Evolutionary conservation across 2,113 vertebrate genomes (phyloP).

Genomic region (Melospiza melodia): DNA sequence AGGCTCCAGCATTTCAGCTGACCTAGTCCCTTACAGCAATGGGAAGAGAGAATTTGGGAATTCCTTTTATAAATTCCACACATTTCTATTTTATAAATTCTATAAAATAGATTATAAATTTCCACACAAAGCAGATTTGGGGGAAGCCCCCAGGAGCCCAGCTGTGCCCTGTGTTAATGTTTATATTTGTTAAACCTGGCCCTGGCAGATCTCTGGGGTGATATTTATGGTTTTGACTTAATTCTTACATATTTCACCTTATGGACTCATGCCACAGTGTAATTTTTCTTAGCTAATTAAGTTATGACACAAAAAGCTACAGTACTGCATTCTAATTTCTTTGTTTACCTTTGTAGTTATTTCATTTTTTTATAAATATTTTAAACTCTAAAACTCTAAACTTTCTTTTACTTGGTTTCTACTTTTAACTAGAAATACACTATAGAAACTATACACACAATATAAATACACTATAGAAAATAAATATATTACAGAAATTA

Average conservation of each 20-base stretch:
- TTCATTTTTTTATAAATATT: neutral
- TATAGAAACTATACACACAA: too few species aligned
- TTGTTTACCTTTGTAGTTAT: neutral
- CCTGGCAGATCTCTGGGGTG: neutral
- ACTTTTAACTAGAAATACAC: too few species aligned
- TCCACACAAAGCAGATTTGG: fast-evolving
- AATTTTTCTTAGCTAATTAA: neutral
- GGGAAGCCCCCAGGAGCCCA: neutral
- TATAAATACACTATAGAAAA: too few species aligned
- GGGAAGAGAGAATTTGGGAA: neutral
- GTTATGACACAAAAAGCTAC: neutral
- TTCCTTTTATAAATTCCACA: neutral
- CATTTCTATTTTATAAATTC: too few species aligned
- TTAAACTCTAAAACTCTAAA: neutral
- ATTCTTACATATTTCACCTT: too few species aligned
- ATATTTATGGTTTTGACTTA: neutral
- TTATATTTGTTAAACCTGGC: neutral
- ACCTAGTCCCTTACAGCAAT: neutral
- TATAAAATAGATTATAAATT: too few species aligned
- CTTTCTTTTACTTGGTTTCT: neutral
- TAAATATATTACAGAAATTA: too few species aligned
- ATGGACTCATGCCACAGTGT: neutral
- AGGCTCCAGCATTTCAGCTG: neutral
- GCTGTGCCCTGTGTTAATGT: neutral
- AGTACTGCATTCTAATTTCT: neutral